Evolutionary conservation across 2,888 invertebrate genomes (phyloP).

Genomic region (Melitaea athalia): DNA sequence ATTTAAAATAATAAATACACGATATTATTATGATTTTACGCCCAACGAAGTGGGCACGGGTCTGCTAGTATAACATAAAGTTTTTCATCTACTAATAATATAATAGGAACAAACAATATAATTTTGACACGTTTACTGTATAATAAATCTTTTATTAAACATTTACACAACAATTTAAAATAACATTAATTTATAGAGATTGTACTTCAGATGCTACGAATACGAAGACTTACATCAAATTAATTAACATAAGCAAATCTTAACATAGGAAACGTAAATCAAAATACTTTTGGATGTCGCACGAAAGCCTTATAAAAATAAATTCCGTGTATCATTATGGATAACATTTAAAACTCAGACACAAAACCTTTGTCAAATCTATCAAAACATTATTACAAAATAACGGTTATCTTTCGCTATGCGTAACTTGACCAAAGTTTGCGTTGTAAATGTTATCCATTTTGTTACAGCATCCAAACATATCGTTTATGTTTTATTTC

Average conservation of each 20-base stretch:
- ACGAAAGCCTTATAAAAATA: neutral
- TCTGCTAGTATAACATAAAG: too few relatives aligned
- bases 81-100: neutral
- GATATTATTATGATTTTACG: too few relatives aligned
- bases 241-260: slow-evolving; percentile 25
- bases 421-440: neutral
- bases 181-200: slow-evolving; percentile 26
- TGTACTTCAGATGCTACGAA: slow-evolving; percentile 65
- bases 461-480: neutral
- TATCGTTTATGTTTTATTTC: neutral
- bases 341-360: slow-evolving; percentile 4
- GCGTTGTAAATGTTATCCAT: slow-evolving; percentile 3
- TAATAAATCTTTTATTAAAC: slow-evolving; percentile 2
- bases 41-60: too few relatives aligned
- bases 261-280: slow-evolving; percentile 7
- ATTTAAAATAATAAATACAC: too few relatives aligned
- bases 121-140: neutral
- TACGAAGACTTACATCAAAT: slow-evolving; percentile 40
- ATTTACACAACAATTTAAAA: neutral
- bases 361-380: neutral
- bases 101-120: neutral
- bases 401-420: neutral
- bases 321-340: neutral
- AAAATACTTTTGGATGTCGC: slow-evolving; percentile 13
- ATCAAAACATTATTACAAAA: neutral